These are phyloP conservation scores for Hydrozoanthus tunicans DNA, from an alignment of 64 coral and sea anemone genomes.

Conservation along the genomic window DNA sequence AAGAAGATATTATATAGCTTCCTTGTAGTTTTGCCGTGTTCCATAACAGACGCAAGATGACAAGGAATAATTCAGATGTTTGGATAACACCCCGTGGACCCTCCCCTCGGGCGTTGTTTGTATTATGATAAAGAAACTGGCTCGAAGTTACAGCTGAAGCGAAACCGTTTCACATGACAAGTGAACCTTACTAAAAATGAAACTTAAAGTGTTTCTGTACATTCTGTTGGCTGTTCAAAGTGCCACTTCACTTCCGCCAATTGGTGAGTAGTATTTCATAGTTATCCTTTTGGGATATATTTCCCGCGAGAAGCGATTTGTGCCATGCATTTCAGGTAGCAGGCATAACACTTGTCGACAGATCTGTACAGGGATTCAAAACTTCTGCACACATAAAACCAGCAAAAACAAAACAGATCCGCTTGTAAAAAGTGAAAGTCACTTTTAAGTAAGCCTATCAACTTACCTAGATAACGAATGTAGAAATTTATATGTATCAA, in stretches of 20 bases:
- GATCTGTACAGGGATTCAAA: not conserved
- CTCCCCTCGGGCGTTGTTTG: conserved; percentile 7
- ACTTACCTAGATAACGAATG: no score
- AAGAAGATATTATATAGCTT: not conserved
- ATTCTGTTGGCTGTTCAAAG: conserved; percentile 22
- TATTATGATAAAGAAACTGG: not conserved
- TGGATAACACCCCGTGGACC: not conserved
- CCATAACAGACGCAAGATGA: conserved; percentile 10
- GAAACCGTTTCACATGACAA: conserved; percentile 19
- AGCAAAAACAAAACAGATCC: no score
- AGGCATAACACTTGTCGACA: no score
- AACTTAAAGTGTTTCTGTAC: conserved; percentile 11
- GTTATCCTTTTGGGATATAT: not conserved
- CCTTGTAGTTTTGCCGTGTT: not conserved
- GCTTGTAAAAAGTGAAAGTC: no score
- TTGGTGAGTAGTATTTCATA: conserved; percentile 7
- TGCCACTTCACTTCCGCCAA: not conserved
- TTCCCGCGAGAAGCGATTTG: not conserved
- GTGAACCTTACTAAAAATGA: conserved; percentile 26
- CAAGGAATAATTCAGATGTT: not conserved
- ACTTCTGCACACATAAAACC: no score
- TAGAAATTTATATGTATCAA: no score
- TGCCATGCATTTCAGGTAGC: no score
- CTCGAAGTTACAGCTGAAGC: not conserved
- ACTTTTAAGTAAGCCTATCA: no score